Conservation (phyloP, 2,797 vertebrate species). For the Sebastes jordani region DNA sequence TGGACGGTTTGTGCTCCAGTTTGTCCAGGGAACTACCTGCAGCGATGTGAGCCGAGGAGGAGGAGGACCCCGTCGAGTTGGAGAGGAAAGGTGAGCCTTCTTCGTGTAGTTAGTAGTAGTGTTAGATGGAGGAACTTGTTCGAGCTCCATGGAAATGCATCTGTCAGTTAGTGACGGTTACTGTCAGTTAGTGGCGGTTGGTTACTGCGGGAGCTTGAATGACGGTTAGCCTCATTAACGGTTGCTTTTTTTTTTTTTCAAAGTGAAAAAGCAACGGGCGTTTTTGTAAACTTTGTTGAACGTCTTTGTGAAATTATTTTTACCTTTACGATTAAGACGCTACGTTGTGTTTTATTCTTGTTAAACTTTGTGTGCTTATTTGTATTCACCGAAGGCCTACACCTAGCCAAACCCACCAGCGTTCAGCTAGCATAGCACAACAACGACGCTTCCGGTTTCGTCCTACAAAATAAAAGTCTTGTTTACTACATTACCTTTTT, state of each 20-base stretch:
- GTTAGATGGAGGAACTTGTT: no score
- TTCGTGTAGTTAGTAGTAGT: background rate
- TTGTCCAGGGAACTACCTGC: constrained; percentile 25
- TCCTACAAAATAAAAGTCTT: constrained; percentile 44
- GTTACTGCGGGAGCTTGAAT: constrained; percentile 62
- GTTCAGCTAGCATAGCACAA: background rate
- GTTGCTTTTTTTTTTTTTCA: constrained; percentile 9
- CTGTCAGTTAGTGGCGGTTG: background rate
- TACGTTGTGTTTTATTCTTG: constrained; percentile 40
- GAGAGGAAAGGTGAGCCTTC: constrained; percentile 68
- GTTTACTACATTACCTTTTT: background rate
- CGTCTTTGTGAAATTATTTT: background rate
- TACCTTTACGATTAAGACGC: background rate
- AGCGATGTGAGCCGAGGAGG: constrained; percentile 55
- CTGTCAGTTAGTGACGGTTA: no score
- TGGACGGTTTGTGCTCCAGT: constrained; percentile 54
- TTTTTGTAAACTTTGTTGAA: background rate
- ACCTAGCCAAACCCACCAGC: constrained; percentile 67
- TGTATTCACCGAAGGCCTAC: constrained; percentile 82
- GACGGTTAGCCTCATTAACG: constrained; percentile 46
- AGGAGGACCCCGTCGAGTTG: constrained; percentile 44
- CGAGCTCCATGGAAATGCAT: no score
- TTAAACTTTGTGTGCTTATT: constrained; percentile 79
- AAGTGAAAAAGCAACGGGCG: constrained; percentile 20
- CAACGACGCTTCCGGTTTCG: constrained; percentile 23